These are phyloP conservation scores for Lordiphosa mommai DNA, from an alignment of 1,140 invertebrate species.

Conservation along the genomic window DNA sequence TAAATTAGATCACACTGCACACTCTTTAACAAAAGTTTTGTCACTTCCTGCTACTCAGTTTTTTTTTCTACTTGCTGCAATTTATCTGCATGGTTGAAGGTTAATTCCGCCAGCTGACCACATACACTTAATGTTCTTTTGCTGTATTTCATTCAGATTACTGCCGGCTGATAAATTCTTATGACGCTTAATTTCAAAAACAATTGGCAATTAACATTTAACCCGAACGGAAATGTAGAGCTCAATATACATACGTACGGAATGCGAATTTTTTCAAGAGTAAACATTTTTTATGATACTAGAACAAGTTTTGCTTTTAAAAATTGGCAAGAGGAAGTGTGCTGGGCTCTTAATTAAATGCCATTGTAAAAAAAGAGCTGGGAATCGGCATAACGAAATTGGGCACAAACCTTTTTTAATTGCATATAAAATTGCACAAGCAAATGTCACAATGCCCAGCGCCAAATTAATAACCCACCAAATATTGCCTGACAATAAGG, in stretches of 20 bases:
- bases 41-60: no score
- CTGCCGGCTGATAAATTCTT: constrained; percentile 34
- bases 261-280: constrained; percentile 22
- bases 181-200: constrained; percentile 48
- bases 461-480: constrained; percentile 52
- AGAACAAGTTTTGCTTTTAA: constrained; percentile 25
- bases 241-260: constrained; percentile 6
- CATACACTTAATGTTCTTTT: neutral
- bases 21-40: no score
- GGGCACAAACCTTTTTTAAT: constrained; percentile 1
- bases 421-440: constrained; percentile 40
- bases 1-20: no score
- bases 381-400: no score
- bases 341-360: constrained; percentile 31
- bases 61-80: no score
- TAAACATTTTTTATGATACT: constrained; percentile 2
- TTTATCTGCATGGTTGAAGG: constrained; percentile 7
- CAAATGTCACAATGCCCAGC: constrained; percentile 63
- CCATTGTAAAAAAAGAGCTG: constrained; percentile 18
- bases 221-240: constrained; percentile 44
- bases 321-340: constrained; percentile 40
- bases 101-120: neutral
- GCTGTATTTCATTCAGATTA: neutral
- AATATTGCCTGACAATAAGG: constrained; percentile 53
- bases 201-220: constrained; percentile 70